These are phyloP conservation scores for Chelonia mydas DNA, from an alignment of 2,797 vertebrate genomes.

Conservation along the genomic window DNA sequence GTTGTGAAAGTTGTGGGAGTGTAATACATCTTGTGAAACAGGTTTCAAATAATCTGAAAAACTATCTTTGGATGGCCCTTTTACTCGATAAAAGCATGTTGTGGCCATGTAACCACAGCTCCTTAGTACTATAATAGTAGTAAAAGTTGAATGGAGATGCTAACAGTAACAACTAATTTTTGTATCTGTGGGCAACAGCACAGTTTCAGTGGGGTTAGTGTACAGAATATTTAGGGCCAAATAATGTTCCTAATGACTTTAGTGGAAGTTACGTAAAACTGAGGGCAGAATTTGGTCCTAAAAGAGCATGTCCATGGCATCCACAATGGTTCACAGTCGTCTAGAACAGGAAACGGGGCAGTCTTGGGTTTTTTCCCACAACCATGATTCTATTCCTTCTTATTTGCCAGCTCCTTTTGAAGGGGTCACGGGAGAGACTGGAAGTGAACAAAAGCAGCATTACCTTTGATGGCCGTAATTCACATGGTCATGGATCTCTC, in stretches of 20 bases:
- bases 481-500: not conserved
- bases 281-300: not conserved
- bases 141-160: not conserved
- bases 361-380: not conserved
- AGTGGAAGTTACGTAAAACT: not conserved
- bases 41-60: not conserved
- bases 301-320: not conserved
- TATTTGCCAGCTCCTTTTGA: not conserved
- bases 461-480: not conserved
- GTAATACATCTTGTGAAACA: not conserved
- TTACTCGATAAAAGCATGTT: not conserved
- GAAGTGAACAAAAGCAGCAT: not conserved
- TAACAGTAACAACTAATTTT: not conserved
- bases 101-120: rapidly evolving
- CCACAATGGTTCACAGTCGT: not conserved
- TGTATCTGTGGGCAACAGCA: not conserved
- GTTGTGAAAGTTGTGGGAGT: not conserved
- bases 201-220: not conserved
- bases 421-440: rapidly evolving
- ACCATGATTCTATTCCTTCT: not conserved
- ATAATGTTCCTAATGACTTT: not conserved
- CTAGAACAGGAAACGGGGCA: not conserved
- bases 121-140: not conserved
- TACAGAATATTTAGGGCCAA: not conserved
- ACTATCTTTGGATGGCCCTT: not conserved